A percentile compares a stretch with the other conserved stretches of the same genome.
Evolutionary conservation across 2,797 vertebrate species (phyloP).

Genomic region (Holocentrus rufus): DNA sequence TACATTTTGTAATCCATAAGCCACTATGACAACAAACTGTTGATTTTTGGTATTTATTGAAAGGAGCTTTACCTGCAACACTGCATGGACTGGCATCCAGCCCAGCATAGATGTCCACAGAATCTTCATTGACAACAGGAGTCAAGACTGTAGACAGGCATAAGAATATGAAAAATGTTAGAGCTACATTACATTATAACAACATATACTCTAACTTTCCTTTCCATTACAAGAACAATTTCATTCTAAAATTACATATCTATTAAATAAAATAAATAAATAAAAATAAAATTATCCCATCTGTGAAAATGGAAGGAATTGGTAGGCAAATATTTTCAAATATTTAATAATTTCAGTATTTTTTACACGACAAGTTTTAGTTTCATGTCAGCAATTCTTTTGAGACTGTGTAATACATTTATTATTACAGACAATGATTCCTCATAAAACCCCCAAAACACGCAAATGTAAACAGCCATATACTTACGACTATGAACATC

Average conservation of each 20-base stretch:
- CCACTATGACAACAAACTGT: too few species aligned
- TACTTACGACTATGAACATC: constrained; percentile 58
- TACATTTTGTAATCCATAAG: too few species aligned
- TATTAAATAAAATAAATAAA: too few species aligned
- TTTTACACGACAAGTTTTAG: background rate
- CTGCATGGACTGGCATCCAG: constrained; percentile 79
- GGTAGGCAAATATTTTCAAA: background rate
- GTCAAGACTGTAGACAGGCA: constrained; percentile 76
- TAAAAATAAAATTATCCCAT: too few species aligned
- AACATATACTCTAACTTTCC: background rate
- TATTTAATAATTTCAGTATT: background rate
- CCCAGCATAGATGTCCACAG: constrained; percentile 95
- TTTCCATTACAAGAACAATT: too few species aligned
- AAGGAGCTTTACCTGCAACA: constrained; percentile 77
- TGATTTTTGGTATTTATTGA: too few species aligned
- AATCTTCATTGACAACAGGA: constrained; percentile 85
- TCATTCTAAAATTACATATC: too few species aligned
- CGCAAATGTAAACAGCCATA: background rate
- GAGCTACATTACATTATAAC: background rate
- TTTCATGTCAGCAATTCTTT: background rate
- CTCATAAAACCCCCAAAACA: too few species aligned
- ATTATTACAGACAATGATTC: background rate
- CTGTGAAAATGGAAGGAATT: background rate
- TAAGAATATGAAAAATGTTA: constrained; percentile 2
- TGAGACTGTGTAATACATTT: background rate